Base-by-base conservation (phyloP, 2,888 invertebrate species). In the Caenorhabditis virilis region DNA sequence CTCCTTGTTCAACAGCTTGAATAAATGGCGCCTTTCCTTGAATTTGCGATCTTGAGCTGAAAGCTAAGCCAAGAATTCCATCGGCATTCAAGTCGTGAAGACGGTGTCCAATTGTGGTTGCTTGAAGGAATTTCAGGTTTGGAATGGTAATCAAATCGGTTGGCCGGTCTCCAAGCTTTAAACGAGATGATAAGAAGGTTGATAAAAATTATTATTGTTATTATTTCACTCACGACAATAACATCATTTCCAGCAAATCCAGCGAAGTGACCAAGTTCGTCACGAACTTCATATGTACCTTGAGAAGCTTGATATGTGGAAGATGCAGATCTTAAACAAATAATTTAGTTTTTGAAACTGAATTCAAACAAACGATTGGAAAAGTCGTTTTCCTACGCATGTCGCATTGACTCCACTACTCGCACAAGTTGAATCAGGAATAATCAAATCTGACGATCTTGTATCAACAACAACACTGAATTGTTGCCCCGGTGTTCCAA, bases 401-500 rank as follows among this genome's bases (percentile, higher is more conserved):
- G 11, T 0, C 13, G 35, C 55, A 18, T 50, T 45, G 4, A 20
- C 55, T 55, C 43, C 38, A 42, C 35, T 16, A 20, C 18, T 49
- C 18, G 33, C 18, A 55, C 62, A 62, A 22, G 27, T 25, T 3
- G 30, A 15, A 33, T 62, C 62, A 38, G 62, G 56, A 45, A 62
- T 36, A 33, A 62, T 16, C 20, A 62, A 23, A 52, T 62, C 62
- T 5, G 62, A 25, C 11, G 62, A 47, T 30, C 18, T 48, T 20
- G 56, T 56, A 45, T 62, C 62, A 39, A 62, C 52, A 26, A 62
- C 47, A 20, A 62, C 62, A 9, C 56, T 56, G 56, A 62, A 62
- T 16, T 56, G 56, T 30, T 62, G 62, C 42, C 56, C 56, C 46
- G 56, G 56, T 1, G 62, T 56, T 56, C 62, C 62, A n/a, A 62